Evolutionary conservation across 2,888 invertebrate genomes (phyloP).

Genomic region (Lasioglossum figueresi): DNA sequence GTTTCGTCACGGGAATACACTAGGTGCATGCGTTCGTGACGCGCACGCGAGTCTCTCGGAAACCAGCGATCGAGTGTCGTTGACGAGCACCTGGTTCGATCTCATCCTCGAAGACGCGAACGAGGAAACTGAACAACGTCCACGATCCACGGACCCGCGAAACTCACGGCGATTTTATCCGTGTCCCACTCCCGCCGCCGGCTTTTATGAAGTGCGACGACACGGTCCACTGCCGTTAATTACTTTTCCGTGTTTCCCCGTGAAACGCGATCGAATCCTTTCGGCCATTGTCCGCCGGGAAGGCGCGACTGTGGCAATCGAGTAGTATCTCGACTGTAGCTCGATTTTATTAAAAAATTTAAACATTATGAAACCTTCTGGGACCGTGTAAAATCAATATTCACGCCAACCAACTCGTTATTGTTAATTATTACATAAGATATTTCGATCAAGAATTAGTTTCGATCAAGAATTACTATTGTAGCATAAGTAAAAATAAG

Average conservation of each 20-base stretch:
- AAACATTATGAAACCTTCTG: neutral
- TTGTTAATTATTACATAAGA: neutral
- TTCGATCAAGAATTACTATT: too few relatives aligned
- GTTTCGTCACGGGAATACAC: neutral
- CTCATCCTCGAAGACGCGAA: constrained; percentile 67
- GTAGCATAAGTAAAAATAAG: too few relatives aligned
- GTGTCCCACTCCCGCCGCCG: constrained; percentile 59
- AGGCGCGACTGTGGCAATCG: neutral
- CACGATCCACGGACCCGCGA: constrained; percentile 60
- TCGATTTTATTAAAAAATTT: neutral
- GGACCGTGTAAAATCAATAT: neutral
- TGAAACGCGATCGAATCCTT: neutral
- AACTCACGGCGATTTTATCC: constrained; percentile 65
- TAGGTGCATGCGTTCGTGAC: neutral
- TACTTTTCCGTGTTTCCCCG: constrained; percentile 21
- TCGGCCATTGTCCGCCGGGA: neutral
- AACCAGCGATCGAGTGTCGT: constrained; percentile 16
- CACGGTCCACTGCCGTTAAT: constrained; percentile 49
- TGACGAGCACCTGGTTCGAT: constrained; percentile 35
- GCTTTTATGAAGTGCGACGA: constrained; percentile 47
- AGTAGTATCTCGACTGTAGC: too few relatives aligned
- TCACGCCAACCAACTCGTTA: neutral
- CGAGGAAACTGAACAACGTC: constrained; percentile 70
- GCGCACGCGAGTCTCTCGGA: constrained; percentile 22
- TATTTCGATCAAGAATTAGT: too few relatives aligned